Evolutionary conservation across 2,888 invertebrate species (phyloP), one percentile per base, ranked within the genome.

Genomic region (Amphipoea oculea): DNA sequence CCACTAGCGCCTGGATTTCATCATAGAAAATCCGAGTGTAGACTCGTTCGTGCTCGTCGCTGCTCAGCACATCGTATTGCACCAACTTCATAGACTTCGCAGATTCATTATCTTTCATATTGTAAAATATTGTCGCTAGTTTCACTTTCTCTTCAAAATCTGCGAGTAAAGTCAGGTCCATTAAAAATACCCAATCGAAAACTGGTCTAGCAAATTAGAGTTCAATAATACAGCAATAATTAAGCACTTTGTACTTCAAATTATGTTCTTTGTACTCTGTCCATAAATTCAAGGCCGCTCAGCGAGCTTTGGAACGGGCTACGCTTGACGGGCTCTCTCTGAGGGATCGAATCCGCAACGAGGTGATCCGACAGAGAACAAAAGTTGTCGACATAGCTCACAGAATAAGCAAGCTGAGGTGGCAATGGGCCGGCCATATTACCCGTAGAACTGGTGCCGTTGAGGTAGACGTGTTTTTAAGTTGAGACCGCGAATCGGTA

Each of bases 101-200:
- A 2, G 94, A 91, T 90, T 96, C 96, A 57, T 83, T 94, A 63
- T 94, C 92, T 88, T 96, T 96, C 20, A 96, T 75, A 29, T 95
- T 91, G 83, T 94, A 94, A 75, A 94, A 95, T 79, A 94, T 91
- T 17, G 92, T 93, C 36, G 96, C 96, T 73, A 96, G 83, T 87
- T 96, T 94, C 2, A 96, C 86, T 92, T 97, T 96, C 11, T 96
- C 96, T 90, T 96, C 93, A 79, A 96, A 97, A 93, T 97, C 97
- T 96, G 83, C 17, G 1, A 29, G 36, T 62, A 29, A 76, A 40
- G 11, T 60, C 0, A 77, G 20, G 48, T 40, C 3, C 17, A 42
- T 71, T 71, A 54, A n/a, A 66, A 67, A 57, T 29, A 29, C 11
- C 11, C 62, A 70, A 23, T 40, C 14, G 7, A n/a, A 57, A 42